Evolutionary conservation across 2,888 invertebrate species (phyloP).

Genomic region (Meiosimyza platycephala): DNA sequence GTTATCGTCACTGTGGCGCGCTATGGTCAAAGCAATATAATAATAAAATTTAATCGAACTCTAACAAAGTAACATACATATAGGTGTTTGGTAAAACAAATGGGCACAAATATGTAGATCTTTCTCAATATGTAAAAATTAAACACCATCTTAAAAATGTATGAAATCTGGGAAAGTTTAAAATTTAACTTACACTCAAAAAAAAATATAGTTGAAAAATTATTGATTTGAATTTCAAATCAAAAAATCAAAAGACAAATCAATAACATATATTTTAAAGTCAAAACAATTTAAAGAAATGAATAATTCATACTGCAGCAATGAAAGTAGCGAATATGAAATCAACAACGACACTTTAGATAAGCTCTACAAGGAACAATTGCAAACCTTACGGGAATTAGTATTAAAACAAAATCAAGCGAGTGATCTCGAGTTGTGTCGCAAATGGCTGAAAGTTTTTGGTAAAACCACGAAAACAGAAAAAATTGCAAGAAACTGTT

Average conservation of each 20-base stretch:
- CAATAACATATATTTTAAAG: not conserved
- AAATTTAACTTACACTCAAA: conserved; percentile 20
- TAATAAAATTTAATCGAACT: too few species aligned
- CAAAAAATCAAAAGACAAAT: not conserved
- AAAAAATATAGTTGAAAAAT: conserved; percentile 26
- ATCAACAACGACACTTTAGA: conserved; percentile 50
- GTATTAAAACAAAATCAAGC: conserved; percentile 47
- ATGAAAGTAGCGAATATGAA: conserved; percentile 45
- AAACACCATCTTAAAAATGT: too few species aligned
- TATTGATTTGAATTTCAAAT: not conserved
- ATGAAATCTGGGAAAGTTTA: not conserved
- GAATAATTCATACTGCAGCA: conserved; percentile 35
- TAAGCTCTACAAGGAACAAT: conserved; percentile 51
- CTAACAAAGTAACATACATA: too few species aligned
- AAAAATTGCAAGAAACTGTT: conserved; percentile 57
- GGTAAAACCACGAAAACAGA: conserved; percentile 50
- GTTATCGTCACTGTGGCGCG: too few species aligned
- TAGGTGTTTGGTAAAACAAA: too few species aligned
- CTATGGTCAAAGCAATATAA: too few species aligned
- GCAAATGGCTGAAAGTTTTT: conserved; percentile 59
- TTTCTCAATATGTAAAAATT: too few species aligned
- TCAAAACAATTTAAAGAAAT: conserved; percentile 17
- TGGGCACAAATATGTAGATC: too few species aligned
- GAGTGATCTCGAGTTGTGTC: conserved; percentile 51
- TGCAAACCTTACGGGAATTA: conserved; percentile 48